phyloP scores from a whole-genome alignment of 1,140 invertebrate species.

The Drosophila pruinosa region DNA sequence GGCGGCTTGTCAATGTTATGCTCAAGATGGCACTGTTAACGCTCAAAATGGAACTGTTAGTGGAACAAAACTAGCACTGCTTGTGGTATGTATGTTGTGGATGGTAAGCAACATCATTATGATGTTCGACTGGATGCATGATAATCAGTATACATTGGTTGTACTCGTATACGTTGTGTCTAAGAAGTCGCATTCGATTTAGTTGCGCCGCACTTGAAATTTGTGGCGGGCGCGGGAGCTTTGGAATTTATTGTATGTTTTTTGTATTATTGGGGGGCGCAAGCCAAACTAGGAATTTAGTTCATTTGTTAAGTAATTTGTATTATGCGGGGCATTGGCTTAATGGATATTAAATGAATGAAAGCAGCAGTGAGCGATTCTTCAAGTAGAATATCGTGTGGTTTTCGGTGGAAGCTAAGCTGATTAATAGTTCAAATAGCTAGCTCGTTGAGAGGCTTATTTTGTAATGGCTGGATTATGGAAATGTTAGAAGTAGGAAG shows the following conservation, averaged over 20 bases:
- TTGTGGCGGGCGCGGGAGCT: neutral
- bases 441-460: neutral
- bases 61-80: neutral
- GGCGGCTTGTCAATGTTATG: constrained; percentile 13
- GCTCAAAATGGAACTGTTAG: constrained; percentile 12
- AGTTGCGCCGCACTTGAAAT: constrained; percentile 27
- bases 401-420: neutral
- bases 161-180: neutral
- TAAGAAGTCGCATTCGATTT: constrained; percentile 8
- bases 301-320: constrained; percentile 63
- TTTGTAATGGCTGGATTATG: neutral
- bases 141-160: neutral
- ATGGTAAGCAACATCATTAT: constrained; percentile 50
- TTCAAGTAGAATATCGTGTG: neutral
- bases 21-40: constrained; percentile 30
- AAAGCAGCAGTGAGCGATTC: neutral
- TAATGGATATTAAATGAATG: constrained; percentile 60
- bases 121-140: constrained; percentile 17
- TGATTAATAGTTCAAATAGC: neutral
- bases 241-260: constrained; percentile 14
- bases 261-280: neutral
- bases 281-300: constrained; percentile 48
- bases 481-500: neutral
- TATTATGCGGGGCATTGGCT: constrained; percentile 48
- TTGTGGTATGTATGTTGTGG: constrained; percentile 26